Base-by-base conservation (phyloP, 1,140 invertebrate genomes). In the Cotesia chilonis region DNA sequence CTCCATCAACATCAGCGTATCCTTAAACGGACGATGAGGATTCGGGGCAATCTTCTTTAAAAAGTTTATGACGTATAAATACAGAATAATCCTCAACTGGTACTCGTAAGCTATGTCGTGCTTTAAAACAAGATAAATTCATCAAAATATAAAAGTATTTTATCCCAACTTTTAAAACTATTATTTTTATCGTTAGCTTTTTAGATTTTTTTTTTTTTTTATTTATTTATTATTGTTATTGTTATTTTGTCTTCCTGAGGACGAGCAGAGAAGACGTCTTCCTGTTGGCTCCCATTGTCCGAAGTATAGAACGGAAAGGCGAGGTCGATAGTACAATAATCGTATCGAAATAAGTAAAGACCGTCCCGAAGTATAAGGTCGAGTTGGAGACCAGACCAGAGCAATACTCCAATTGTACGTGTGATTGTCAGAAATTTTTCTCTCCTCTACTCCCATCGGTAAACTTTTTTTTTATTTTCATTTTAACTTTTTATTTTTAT, bases 11-110 rank as follows among this genome's bases (percentile, higher is more conserved):
- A 69, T 63, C 69, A 17, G 57, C 20, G 65, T 12, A 64, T 69
- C 47, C 54, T 57, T 55, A 69, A 74, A 66, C 70, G 66, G 6
- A 9, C 5, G 28, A 28, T 72, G 65, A 38, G 74, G 70, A 75
- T 72, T 74, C 66, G 47, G 54, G 52, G 67, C 70, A 75, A 75
- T 75, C 74, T 75, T 72, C 74, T 69, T 72, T 72, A 71, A 47
- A 75, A 75, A 72, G 51, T 75, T 72, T 75, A 75, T 70, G 74
- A 75, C 64, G 20, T 57, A 20, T 37, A 59, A 36, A 36, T 52
- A 35, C 14, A n/a, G 10, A 47, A 47, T 47, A 47, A 47, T 47
- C 6, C 41, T 47, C 6, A 1, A 47, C 41, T 47, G 5, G 6
- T 47, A 7, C 41, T 47, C 6, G 6, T 9, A 6, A 9, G 5